phyloP scores from a whole-genome alignment of 2,888 invertebrate species.

The Lagria hirta region DNA sequence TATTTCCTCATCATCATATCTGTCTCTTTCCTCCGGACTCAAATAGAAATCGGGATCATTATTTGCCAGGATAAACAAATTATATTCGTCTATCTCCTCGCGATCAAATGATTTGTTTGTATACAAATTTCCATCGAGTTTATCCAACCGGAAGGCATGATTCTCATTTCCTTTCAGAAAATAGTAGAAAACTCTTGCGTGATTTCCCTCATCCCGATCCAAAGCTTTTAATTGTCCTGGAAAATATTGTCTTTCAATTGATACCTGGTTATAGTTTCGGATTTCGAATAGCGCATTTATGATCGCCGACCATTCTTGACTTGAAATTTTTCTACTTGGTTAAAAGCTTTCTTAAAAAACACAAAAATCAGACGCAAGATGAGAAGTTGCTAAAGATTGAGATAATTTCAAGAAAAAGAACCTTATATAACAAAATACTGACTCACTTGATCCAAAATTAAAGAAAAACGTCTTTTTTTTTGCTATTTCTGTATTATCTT shows the following conservation, averaged over 20 bases:
- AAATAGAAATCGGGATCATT: slow-evolving; percentile 77
- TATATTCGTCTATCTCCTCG: slow-evolving; percentile 73
- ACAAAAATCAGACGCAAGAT: too few relatives aligned
- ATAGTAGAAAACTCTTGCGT: slow-evolving; percentile 83
- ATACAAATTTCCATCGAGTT: slow-evolving; percentile 76
- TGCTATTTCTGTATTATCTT: too few relatives aligned
- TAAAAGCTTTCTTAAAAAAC: too few relatives aligned
- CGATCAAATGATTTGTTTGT: slow-evolving; percentile 81
- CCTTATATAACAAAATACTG: too few relatives aligned
- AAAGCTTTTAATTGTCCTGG: slow-evolving; percentile 70
- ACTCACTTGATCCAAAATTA: too few relatives aligned
- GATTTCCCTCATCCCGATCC: slow-evolving; percentile 77
- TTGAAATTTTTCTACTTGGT: too few relatives aligned
- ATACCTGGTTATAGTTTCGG: too few relatives aligned
- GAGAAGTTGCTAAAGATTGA: too few relatives aligned
- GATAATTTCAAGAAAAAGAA: too few relatives aligned
- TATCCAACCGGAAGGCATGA: slow-evolving; percentile 75
- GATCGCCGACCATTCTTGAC: too few relatives aligned
- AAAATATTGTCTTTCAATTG: background rate
- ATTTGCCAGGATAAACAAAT: slow-evolving; percentile 78
- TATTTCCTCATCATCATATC: slow-evolving; percentile 52
- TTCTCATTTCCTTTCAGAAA: slow-evolving; percentile 77
- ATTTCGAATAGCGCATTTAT: too few relatives aligned
- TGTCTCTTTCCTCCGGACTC: slow-evolving; percentile 55
- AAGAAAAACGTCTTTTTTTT: too few relatives aligned